Base-by-base conservation (phyloP, 2,113 vertebrate species). In the Mormoops blainvillei region DNA sequence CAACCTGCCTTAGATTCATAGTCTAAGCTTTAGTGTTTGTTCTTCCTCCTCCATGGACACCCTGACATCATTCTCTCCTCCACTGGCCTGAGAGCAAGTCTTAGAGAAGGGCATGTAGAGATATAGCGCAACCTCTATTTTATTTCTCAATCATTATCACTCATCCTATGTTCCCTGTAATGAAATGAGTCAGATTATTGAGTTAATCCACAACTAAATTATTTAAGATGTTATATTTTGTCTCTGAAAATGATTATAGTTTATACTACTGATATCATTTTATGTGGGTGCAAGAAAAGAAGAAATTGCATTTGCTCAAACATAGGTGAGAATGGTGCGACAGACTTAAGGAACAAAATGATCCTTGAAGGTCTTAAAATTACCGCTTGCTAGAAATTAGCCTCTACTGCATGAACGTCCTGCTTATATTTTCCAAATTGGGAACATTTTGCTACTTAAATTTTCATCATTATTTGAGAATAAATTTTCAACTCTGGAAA, bases 401-500 rank as follows among this genome's bases (percentile, higher is more conserved):
- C 33, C 16, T 70, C 19, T 33, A 78, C 14, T 38, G 31, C 10
- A 74, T 28, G 52, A 48, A 33, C 61, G 33, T 50, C 52, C 16
- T 87, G 9, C 85, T 87, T 92, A 63, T 67, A 52, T 56, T 91
- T 95, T 92, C 83, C 43, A 41, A 87, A 76, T 81, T 68, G n/a
- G 87, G 77, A 83, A 71, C 5, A 73, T 10, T 82, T 88, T 83
- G 28, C n/a, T 91, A 61, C 26, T 56, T 84, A 94, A 28, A 65
- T 68, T 77, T 90, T 94, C 45, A 71, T 15, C 31, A 91, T 78
- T 52, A 73, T 82, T 89, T 91, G 52, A 95, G 70, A 92, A 38
- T 81, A 31, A 80, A 3, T 86, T 92, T 81, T 85, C 31, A 91
- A 41, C 19, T 93, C 7, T 4, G 70, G 81, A 87, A 70, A 67